Evolutionary conservation across 2,113 vertebrate genomes (phyloP).

Genomic region (Probosciger aterrimus): DNA sequence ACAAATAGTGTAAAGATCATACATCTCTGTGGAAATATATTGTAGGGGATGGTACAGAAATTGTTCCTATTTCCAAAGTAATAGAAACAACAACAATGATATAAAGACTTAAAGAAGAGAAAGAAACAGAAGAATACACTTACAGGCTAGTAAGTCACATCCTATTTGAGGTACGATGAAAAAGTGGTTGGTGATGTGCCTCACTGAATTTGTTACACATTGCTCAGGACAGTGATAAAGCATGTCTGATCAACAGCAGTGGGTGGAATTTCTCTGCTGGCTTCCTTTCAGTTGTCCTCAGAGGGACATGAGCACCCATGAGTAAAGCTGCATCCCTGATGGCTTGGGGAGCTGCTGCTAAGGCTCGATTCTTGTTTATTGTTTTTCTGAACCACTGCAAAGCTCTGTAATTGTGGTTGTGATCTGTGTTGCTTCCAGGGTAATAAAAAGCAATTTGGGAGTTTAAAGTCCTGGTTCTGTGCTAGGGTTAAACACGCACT

Average conservation of each 20-base stretch:
- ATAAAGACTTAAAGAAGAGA: neutral
- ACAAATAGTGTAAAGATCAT: neutral
- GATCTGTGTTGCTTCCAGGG: neutral
- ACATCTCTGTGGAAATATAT: neutral
- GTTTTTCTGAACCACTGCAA: neutral
- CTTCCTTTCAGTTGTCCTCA: neutral
- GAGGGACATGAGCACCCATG: fast-evolving
- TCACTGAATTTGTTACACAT: neutral
- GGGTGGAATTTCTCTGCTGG: neutral
- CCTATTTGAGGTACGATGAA: neutral
- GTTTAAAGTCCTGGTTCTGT: neutral
- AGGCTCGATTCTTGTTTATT: neutral
- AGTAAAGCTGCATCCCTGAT: neutral
- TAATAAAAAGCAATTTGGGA: neutral
- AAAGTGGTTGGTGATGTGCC: neutral
- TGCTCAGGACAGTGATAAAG: neutral
- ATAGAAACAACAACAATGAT: neutral
- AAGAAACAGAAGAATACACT: neutral
- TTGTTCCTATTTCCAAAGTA: neutral
- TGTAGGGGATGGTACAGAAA: neutral
- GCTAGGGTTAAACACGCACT: neutral
- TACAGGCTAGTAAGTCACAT: neutral
- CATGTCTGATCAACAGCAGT: neutral
- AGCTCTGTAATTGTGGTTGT: neutral
- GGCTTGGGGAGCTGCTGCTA: neutral